Conservation (phyloP, 2,113 vertebrate genomes). For the Picathartes gymnocephalus region DNA sequence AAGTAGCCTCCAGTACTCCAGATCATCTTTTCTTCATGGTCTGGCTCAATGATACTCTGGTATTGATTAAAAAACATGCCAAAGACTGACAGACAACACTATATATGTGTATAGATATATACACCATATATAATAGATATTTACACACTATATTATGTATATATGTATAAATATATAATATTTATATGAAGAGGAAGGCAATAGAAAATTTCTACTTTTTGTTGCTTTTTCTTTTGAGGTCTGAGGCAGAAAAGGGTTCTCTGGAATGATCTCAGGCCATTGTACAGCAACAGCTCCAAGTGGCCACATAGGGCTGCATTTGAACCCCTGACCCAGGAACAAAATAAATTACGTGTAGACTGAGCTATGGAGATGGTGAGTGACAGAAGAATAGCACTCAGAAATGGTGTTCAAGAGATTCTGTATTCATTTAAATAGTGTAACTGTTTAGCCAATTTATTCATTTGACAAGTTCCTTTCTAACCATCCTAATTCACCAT, state of each 20-base stretch:
- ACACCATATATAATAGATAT: neutral
- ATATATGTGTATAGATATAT: neutral
- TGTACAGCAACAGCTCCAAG: neutral
- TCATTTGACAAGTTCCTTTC: conserved; percentile 44
- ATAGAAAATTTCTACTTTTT: neutral
- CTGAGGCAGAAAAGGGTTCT: neutral
- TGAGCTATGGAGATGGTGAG: conserved; percentile 41
- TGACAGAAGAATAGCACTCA: conserved; percentile 46
- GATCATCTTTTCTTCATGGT: neutral
- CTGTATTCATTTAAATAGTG: conserved; percentile 50
- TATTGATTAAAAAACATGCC: neutral
- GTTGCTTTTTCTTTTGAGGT: neutral
- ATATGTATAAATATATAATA: neutral
- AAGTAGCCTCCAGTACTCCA: neutral
- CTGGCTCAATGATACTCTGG: neutral
- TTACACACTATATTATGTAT: neutral
- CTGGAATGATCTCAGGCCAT: neutral
- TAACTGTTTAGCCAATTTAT: conserved; percentile 52
- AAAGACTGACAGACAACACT: neutral
- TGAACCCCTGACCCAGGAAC: conserved; percentile 48
- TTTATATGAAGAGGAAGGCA: neutral
- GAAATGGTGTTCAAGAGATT: conserved; percentile 40
- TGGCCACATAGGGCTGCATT: neutral
- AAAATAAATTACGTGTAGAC: conserved; percentile 53
- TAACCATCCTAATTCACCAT: conserved; percentile 49